Evolutionary conservation across 1,140 invertebrate genomes (phyloP).

Genomic region (Ostrea denselamellosa): DNA sequence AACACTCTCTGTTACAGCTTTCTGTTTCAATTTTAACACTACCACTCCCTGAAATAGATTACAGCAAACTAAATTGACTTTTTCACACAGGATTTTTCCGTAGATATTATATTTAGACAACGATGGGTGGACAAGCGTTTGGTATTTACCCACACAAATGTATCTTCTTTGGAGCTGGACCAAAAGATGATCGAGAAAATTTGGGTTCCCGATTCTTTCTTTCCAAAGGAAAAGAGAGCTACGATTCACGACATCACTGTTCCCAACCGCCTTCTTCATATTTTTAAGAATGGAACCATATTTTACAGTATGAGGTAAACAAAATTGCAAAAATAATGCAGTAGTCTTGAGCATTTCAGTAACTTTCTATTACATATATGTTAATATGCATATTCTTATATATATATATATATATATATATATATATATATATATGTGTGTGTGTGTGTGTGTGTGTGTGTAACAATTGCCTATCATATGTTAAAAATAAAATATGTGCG

Average conservation of each 20-base stretch:
- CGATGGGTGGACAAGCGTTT: constrained; percentile 61
- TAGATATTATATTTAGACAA: constrained; percentile 63
- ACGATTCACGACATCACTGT: constrained; percentile 78
- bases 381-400: too few relatives aligned
- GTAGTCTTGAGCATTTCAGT: too few relatives aligned
- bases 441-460: too few relatives aligned
- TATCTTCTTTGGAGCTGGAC: constrained; percentile 80
- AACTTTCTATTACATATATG: too few relatives aligned
- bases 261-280: constrained; percentile 84
- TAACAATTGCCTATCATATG: too few relatives aligned
- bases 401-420: too few relatives aligned
- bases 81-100: constrained; percentile 61
- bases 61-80: background rate
- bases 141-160: constrained; percentile 47
- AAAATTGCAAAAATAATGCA: background rate
- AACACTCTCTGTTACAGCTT: too few relatives aligned
- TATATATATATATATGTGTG: too few relatives aligned
- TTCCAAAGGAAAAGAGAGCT: constrained; percentile 85
- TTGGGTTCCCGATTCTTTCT: constrained; percentile 86
- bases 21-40: too few relatives aligned
- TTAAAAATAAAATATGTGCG: too few relatives aligned
- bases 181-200: constrained; percentile 89
- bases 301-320: constrained; percentile 80
- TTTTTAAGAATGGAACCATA: constrained; percentile 83
- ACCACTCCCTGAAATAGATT: too few relatives aligned